Percentiles rank a stretch among this genome's conserved stretches.
phyloP scores from a whole-genome alignment of 2,797 vertebrate species.

The Thalassophryne amazonica region DNA sequence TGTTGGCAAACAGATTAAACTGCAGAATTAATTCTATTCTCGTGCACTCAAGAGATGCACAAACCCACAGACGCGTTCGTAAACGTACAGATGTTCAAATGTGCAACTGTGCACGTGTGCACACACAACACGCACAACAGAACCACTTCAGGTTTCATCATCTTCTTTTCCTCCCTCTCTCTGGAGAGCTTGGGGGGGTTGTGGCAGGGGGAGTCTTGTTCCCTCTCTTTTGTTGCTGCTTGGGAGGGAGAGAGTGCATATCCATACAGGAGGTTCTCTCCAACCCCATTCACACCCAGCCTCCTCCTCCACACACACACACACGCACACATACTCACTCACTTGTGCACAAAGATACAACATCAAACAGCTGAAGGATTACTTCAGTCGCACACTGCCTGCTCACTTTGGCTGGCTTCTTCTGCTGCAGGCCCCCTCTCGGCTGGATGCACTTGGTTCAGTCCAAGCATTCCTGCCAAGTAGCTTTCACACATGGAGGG shows the following conservation, averaged over 20 bases:
- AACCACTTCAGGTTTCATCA: slow-evolving; percentile 76
- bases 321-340: slow-evolving; percentile 26
- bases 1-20: slow-evolving; percentile 62
- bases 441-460: slow-evolving; percentile 84
- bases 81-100: slow-evolving; percentile 35
- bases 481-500: slow-evolving; percentile 93
- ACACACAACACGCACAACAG: slow-evolving; percentile 62
- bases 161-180: slow-evolving; percentile 66
- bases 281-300: slow-evolving; percentile 73
- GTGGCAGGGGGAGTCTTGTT: slow-evolving; percentile 65
- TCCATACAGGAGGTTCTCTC: slow-evolving; percentile 76
- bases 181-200: slow-evolving; percentile 50
- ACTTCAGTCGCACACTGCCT: slow-evolving; percentile 86
- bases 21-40: slow-evolving; percentile 40
- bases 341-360: slow-evolving; percentile 66
- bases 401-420: slow-evolving; percentile 84
- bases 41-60: slow-evolving; percentile 15
- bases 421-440: slow-evolving; percentile 81
- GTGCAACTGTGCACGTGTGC: slow-evolving; percentile 1
- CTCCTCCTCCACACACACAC: neutral
- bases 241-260: slow-evolving; percentile 71
- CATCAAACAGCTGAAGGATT: slow-evolving; percentile 85
- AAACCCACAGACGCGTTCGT: slow-evolving; percentile 5
- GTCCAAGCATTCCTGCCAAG: slow-evolving; percentile 95
- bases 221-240: slow-evolving; percentile 76